Evolutionary conservation across 2,797 vertebrate genomes (phyloP).

Genomic region (Microctenopoma steveboyesi): DNA sequence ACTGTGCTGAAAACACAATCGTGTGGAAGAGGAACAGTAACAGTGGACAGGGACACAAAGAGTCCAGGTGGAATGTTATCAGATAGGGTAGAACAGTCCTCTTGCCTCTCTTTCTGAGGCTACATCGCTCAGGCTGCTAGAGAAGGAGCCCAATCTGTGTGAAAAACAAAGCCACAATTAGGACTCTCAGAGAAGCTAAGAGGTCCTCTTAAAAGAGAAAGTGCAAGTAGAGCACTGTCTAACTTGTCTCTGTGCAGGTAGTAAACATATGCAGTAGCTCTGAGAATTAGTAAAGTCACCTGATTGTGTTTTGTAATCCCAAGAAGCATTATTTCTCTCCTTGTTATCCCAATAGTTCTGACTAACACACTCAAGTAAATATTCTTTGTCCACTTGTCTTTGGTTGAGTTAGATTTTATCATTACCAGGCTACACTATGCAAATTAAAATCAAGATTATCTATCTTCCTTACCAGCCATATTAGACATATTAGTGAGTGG

Average conservation of each 20-base stretch:
- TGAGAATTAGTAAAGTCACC: background rate
- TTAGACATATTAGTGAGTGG: slow-evolving; percentile 8
- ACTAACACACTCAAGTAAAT: background rate
- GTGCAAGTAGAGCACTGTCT: background rate
- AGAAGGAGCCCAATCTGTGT: slow-evolving; percentile 18
- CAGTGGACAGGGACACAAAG: slow-evolving; percentile 5
- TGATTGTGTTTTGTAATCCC: slow-evolving; percentile 6
- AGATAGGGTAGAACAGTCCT: background rate
- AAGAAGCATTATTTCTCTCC: background rate
- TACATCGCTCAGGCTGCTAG: slow-evolving; percentile 23
- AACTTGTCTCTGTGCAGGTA: background rate
- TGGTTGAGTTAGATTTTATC: background rate
- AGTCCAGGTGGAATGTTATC: slow-evolving; percentile 21
- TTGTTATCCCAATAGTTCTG: slow-evolving; percentile 1
- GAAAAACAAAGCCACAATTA: slow-evolving; percentile 35
- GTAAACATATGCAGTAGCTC: background rate
- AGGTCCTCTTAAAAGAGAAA: background rate
- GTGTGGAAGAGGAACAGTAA: background rate
- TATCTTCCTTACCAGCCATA: slow-evolving; percentile 8
- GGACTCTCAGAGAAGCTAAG: slow-evolving; percentile 12
- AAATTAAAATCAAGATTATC: slow-evolving; percentile 19
- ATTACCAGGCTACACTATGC: background rate
- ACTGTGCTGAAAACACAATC: slow-evolving; percentile 16
- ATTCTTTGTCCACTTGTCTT: background rate
- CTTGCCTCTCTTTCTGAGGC: slow-evolving; percentile 8